phyloP scores from a whole-genome alignment of 92 coral and sea anemone species.

The Ricordea florida region DNA sequence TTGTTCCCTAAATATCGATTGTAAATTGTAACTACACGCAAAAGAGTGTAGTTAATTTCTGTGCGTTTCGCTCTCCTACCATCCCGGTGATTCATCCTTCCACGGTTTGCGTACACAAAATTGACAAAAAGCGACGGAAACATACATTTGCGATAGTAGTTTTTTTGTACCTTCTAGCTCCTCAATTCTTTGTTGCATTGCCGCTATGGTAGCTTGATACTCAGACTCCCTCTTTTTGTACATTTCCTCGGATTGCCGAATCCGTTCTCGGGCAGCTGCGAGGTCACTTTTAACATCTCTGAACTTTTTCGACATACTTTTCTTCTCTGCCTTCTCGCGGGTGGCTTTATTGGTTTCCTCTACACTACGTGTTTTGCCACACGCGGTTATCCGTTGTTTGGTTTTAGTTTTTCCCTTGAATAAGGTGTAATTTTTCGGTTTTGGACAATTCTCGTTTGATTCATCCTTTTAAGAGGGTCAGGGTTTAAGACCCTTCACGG shows the following conservation, averaged over 20 bases:
- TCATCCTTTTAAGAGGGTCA: no score
- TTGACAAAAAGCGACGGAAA: constrained; percentile 12
- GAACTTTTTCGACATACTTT: neutral
- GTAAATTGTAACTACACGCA: constrained; percentile 8
- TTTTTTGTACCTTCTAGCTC: constrained; percentile 12
- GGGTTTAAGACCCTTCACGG: no score
- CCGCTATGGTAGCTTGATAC: constrained; percentile 6
- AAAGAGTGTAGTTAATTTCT: constrained; percentile 1
- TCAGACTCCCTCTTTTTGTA: constrained; percentile 18
- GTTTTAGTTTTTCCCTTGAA: no score
- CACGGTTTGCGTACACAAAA: constrained; percentile 15
- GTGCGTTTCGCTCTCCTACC: constrained; percentile 4
- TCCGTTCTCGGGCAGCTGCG: constrained; percentile 32
- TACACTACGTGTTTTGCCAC: no score
- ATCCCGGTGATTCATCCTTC: neutral
- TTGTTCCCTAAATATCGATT: neutral
- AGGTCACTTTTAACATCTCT: constrained; percentile 11
- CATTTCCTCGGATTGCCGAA: constrained; percentile 19
- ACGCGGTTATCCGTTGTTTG: no score
- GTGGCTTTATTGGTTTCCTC: constrained; percentile 12
- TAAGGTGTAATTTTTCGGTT: no score
- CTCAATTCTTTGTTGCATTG: constrained; percentile 6
- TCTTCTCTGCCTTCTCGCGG: constrained; percentile 19
- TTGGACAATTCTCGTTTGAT: no score
- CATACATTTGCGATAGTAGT: neutral